Percentiles rank a stretch among this genome's conserved stretches.
phyloP scores from a whole-genome alignment of 1,140 invertebrate species.

The Pantala flavescens region DNA sequence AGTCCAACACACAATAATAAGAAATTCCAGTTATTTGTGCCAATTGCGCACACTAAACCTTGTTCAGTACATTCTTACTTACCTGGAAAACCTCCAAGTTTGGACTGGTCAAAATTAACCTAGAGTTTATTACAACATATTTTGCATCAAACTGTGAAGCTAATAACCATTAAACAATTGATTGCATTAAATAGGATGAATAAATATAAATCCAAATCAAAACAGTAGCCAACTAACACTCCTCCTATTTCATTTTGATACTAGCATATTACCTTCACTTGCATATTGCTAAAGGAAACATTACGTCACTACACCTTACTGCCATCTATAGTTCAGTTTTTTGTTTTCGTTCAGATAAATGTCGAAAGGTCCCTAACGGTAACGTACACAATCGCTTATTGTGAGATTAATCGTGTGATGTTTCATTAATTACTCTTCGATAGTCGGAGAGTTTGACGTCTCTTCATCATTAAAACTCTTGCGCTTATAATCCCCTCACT shows the following conservation, averaged over 20 bases:
- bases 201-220: neutral
- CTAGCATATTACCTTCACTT: neutral
- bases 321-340: constrained; percentile 6
- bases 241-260: neutral
- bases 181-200: neutral
- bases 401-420: too few relatives aligned
- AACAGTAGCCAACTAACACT: neutral
- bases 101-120: neutral
- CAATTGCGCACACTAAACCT: neutral
- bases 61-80: neutral
- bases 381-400: too few relatives aligned
- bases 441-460: too few relatives aligned
- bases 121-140: neutral
- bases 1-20: too few relatives aligned
- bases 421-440: too few relatives aligned
- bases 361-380: too few relatives aligned
- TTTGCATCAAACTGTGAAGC: neutral
- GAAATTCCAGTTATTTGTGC: neutral
- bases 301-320: constrained; percentile 3
- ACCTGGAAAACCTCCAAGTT: neutral
- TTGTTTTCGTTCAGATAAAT: constrained; percentile 1
- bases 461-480: too few relatives aligned
- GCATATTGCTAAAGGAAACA: constrained; percentile 2
- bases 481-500: too few relatives aligned
- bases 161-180: neutral